Evolutionary conservation across 2,797 vertebrate genomes (phyloP).

Genomic region (Hafferia zeledoni): DNA sequence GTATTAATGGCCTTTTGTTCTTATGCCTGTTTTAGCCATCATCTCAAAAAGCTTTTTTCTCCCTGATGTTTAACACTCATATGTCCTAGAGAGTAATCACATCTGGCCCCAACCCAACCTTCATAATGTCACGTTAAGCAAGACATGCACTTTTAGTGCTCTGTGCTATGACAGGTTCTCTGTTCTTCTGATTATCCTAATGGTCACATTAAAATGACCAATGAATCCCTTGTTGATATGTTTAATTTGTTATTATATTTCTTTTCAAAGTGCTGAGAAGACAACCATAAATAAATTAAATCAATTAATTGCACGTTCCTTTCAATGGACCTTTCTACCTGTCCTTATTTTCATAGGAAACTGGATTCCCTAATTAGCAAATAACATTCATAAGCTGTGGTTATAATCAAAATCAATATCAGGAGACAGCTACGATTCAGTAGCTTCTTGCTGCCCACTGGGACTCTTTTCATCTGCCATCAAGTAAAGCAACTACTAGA

Average conservation of each 20-base stretch:
- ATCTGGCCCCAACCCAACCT: background rate
- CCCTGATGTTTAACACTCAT: background rate
- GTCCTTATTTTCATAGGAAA: background rate
- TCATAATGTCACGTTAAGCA: background rate
- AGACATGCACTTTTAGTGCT: background rate
- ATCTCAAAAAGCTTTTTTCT: background rate
- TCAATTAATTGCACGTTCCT: background rate
- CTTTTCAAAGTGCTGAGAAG: background rate
- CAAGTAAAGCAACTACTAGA: background rate
- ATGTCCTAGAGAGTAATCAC: background rate
- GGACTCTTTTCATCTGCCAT: background rate
- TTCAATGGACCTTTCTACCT: background rate
- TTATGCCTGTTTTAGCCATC: background rate
- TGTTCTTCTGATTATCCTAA: background rate
- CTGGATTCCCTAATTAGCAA: background rate
- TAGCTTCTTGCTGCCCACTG: background rate
- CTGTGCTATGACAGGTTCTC: background rate
- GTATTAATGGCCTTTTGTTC: background rate
- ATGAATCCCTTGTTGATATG: background rate
- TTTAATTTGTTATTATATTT: background rate
- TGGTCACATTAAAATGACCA: background rate
- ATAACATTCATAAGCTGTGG: constrained; percentile 1
- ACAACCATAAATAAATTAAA: background rate
- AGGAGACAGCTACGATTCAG: background rate
- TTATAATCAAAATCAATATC: constrained; percentile 20